Conservation (phyloP, 2,113 vertebrate genomes). For the Butorides virescens region DNA sequence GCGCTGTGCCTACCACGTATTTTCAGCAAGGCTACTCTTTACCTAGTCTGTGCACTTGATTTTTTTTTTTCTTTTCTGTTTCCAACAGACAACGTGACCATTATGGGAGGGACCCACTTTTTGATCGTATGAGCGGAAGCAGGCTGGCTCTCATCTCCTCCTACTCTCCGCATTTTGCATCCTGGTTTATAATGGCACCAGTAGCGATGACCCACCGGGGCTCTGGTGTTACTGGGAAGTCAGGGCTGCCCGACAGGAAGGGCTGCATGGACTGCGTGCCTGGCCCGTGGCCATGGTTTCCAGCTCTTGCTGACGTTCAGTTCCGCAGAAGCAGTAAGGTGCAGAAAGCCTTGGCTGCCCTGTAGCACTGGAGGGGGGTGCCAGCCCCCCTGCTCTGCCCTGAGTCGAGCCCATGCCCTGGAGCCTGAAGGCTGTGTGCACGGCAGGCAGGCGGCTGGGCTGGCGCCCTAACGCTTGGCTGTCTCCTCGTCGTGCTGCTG, state of each 20-base stretch:
- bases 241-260: fast-evolving
- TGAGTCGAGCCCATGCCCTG: too few species aligned
- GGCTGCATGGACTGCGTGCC: background rate
- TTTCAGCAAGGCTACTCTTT: background rate
- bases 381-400: background rate
- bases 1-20: fast-evolving
- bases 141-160: background rate
- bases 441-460: fast-evolving
- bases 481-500: background rate
- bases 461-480: background rate
- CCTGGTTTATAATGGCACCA: background rate
- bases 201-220: background rate
- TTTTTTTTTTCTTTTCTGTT: background rate
- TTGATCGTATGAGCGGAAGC: fast-evolving
- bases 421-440: background rate
- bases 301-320: background rate
- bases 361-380: background rate
- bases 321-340: fast-evolving
- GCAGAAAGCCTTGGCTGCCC: background rate
- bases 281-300: background rate
- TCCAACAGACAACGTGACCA: background rate
- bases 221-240: background rate
- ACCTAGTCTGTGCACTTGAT: background rate
- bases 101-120: background rate
- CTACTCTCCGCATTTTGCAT: background rate